Conservation (phyloP, 1,140 invertebrate genomes). For the Trachymyrmex cornetzi region DNA sequence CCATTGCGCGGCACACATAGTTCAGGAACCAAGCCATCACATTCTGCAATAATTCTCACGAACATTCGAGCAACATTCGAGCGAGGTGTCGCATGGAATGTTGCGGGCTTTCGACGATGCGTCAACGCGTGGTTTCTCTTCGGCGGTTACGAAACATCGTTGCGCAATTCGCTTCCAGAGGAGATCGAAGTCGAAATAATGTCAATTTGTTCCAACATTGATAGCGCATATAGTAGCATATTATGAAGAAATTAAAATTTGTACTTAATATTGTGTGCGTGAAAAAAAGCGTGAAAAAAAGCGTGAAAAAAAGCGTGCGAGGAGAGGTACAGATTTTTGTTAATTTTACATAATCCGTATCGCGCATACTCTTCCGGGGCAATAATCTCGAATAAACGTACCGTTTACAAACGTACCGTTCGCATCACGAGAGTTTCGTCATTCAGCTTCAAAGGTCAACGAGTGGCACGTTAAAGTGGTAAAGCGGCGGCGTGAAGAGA, state of each 20-base stretch:
- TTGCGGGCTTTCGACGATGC: slow-evolving; percentile 45
- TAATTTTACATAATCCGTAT: slow-evolving; percentile 22
- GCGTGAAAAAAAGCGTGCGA: too few species aligned
- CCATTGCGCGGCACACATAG: slow-evolving; percentile 69
- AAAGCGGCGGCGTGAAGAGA: not conserved
- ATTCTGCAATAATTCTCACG: slow-evolving; percentile 56
- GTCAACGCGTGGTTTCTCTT: slow-evolving; percentile 54
- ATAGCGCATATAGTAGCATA: too few species aligned
- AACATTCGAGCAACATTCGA: slow-evolving; percentile 49
- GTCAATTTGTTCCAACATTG: slow-evolving; percentile 1
- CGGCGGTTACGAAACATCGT: slow-evolving; percentile 37
- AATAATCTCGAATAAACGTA: slow-evolving; percentile 25
- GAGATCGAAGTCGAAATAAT: slow-evolving; percentile 15
- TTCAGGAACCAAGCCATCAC: slow-evolving; percentile 65
- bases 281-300: not conserved
- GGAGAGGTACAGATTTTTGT: not conserved
- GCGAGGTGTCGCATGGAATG: slow-evolving; percentile 42
- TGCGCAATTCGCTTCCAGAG: slow-evolving; percentile 44
- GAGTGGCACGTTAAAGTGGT: slow-evolving; percentile 23
- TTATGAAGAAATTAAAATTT: not conserved
- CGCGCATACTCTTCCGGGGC: not conserved
- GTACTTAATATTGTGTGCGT: not conserved
- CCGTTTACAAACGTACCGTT: slow-evolving; percentile 22
- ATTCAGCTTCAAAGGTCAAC: slow-evolving; percentile 47
- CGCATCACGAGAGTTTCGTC: slow-evolving; percentile 43